phyloP scores from a whole-genome alignment of 2,113 vertebrate species.

The Petrocephalus microphthalmus region DNA sequence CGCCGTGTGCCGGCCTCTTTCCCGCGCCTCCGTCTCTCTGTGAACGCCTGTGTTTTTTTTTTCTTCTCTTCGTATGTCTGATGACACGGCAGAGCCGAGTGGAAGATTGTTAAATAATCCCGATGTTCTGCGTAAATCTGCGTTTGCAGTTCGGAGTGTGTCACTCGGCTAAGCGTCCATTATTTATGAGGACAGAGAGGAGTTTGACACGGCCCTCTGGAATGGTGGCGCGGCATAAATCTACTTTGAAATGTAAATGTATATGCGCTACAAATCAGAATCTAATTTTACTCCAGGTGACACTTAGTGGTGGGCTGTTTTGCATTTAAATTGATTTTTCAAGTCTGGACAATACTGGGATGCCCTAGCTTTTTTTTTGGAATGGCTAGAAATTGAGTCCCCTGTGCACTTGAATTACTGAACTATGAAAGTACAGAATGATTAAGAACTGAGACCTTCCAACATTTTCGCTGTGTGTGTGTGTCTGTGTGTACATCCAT shows the following conservation, averaged over 20 bases:
- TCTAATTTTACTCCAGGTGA: background rate
- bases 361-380: background rate
- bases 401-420: background rate
- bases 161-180: background rate
- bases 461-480: background rate
- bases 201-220: background rate
- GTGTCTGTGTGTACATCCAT: background rate
- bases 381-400: background rate
- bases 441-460: background rate
- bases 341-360: background rate
- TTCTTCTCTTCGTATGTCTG: background rate
- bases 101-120: background rate
- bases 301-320: background rate
- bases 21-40: background rate
- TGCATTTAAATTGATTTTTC: slow-evolving; percentile 7
- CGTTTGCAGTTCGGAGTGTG: background rate
- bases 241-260: background rate
- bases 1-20: background rate
- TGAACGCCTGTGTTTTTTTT: background rate
- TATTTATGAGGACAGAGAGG: background rate
- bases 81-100: background rate
- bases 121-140: background rate
- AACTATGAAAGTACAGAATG: background rate
- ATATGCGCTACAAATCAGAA: background rate
- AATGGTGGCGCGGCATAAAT: background rate